These are phyloP conservation scores for Siniperca obscura DNA, from an alignment of 2,797 vertebrate species.

Conservation along the genomic window DNA sequence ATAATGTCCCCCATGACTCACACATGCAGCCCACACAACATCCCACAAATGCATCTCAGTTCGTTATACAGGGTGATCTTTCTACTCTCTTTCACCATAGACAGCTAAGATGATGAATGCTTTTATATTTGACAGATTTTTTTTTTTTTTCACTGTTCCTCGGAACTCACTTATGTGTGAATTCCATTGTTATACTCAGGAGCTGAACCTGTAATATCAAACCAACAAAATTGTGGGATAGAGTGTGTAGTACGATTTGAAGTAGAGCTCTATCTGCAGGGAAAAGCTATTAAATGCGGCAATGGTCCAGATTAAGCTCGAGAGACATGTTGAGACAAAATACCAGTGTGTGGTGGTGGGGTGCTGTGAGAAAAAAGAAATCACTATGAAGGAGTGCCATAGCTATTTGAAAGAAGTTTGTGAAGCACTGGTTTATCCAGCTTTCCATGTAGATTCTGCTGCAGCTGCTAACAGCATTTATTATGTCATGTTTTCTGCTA, in stretches of 20 bases:
- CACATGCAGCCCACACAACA: slow-evolving; percentile 39
- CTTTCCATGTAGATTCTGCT: slow-evolving; percentile 3
- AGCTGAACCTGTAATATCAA: slow-evolving; percentile 38
- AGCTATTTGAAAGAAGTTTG: slow-evolving; percentile 11
- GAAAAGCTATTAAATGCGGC: slow-evolving; percentile 69
- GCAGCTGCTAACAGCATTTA: slow-evolving; percentile 1
- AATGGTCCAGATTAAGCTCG: slow-evolving; percentile 56
- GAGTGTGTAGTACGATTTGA: slow-evolving; percentile 41
- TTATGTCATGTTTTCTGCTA: not conserved
- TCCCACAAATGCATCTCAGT: slow-evolving; percentile 32
- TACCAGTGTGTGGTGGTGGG: slow-evolving; percentile 34
- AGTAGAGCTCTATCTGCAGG: slow-evolving; percentile 54
- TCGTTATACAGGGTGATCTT: slow-evolving; percentile 20
- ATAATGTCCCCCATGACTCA: slow-evolving; percentile 10
- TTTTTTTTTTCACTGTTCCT: slow-evolving; percentile 29
- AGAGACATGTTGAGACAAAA: slow-evolving; percentile 69
- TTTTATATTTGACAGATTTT: slow-evolving; percentile 47
- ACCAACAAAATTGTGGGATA: slow-evolving; percentile 23
- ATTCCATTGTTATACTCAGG: slow-evolving; percentile 35
- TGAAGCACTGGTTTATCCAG: not conserved
- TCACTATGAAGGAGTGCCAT: slow-evolving; percentile 20
- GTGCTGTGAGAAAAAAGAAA: slow-evolving; percentile 23
- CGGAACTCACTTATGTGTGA: slow-evolving; percentile 23
- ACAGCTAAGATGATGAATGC: slow-evolving; percentile 47
- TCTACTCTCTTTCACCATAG: slow-evolving; percentile 24